A percentile compares a stretch with the other conserved stretches of the same genome.
These are phyloP conservation scores for Chromobotia macracanthus DNA, from an alignment of 2,797 vertebrate species.

Conservation along the genomic window DNA sequence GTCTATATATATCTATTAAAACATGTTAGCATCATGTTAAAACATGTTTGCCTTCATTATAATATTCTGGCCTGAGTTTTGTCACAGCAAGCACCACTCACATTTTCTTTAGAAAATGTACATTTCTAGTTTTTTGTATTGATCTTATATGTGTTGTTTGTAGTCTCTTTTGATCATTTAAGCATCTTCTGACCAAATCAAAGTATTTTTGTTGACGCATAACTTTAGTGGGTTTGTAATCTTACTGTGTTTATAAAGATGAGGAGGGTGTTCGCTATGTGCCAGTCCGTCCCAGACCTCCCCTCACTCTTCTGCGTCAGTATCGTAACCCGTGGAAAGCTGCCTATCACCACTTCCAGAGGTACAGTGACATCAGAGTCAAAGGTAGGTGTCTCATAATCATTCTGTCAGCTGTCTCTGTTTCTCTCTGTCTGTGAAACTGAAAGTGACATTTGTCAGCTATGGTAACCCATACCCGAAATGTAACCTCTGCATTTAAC, in stretches of 20 bases:
- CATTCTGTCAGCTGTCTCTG: background rate
- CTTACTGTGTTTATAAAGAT: conserved; percentile 73
- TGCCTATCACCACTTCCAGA: conserved; percentile 98
- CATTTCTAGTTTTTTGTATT: background rate
- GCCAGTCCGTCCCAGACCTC: conserved; percentile 89
- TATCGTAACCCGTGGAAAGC: conserved; percentile 99
- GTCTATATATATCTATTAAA: too few relatives aligned
- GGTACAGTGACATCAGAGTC: conserved; percentile 94
- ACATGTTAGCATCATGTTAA: too few relatives aligned
- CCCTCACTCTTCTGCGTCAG: conserved; percentile 92
- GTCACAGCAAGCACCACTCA: too few relatives aligned
- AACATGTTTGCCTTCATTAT: too few relatives aligned
- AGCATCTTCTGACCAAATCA: background rate
- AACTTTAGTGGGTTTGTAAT: background rate
- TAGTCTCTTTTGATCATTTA: background rate
- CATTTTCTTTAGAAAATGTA: too few relatives aligned
- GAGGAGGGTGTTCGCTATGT: conserved; percentile 97
- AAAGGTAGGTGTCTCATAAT: conserved; percentile 84
- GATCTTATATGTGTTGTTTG: background rate
- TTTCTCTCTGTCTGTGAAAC: too few relatives aligned
- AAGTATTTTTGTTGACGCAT: background rate
- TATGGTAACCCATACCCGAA: too few relatives aligned
- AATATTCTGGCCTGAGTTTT: too few relatives aligned
- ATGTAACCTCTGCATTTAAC: too few relatives aligned
- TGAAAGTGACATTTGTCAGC: too few relatives aligned